These are phyloP conservation scores for Scopus umbretta DNA, from an alignment of 2,113 vertebrate species.

Conservation along the genomic window DNA sequence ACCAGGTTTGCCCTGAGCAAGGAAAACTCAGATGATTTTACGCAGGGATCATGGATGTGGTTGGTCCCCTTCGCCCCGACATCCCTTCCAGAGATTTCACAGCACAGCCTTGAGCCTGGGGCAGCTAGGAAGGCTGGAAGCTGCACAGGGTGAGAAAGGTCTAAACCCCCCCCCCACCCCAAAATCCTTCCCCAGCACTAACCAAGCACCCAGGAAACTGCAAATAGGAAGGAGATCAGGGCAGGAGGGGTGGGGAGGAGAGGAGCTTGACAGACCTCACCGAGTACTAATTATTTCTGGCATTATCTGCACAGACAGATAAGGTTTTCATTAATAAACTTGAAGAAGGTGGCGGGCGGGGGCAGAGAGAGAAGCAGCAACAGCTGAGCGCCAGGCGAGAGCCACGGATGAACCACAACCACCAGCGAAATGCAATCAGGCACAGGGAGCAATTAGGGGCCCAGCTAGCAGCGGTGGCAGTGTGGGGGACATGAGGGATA, in stretches of 20 bases:
- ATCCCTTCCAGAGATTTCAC: background rate
- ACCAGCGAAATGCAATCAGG: background rate
- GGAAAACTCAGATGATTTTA: background rate
- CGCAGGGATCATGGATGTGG: accelerated
- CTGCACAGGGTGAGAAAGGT: background rate
- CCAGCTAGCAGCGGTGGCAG: background rate
- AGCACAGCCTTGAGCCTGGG: background rate
- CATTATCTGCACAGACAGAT: constrained; percentile 38
- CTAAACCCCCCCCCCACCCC: background rate
- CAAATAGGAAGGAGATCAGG: background rate
- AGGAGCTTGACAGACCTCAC: background rate
- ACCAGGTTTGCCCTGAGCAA: background rate
- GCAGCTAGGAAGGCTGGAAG: background rate
- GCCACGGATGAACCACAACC: constrained; percentile 18
- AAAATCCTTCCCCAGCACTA: background rate
- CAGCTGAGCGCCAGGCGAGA: background rate
- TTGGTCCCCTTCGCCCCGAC: background rate
- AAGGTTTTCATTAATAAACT: constrained; percentile 59
- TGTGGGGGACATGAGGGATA: background rate
- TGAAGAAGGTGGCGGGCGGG: background rate
- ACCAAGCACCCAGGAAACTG: background rate
- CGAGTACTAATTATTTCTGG: constrained; percentile 53
- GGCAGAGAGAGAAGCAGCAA: background rate
- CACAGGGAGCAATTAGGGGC: background rate
- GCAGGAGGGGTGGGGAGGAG: background rate